Evolutionary conservation across 2,797 vertebrate genomes (phyloP).

Genomic region (Diceros bicornis): DNA sequence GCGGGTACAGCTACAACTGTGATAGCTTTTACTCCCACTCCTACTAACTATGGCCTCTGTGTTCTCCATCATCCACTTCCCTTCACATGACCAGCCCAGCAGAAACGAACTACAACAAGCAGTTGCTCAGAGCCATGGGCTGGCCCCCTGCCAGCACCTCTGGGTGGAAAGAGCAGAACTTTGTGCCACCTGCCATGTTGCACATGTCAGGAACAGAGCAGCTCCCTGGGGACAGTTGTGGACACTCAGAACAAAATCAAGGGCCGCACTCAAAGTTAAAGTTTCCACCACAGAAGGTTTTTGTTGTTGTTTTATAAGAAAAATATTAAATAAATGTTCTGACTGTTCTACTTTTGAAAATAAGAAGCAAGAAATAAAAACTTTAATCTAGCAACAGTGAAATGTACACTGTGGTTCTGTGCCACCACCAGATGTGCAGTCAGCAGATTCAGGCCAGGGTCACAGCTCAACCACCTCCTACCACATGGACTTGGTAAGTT

Average conservation of each 20-base stretch:
- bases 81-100: not conserved
- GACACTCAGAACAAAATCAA: not conserved
- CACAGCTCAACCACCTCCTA: not conserved
- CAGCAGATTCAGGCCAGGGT: not conserved
- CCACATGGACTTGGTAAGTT: not conserved
- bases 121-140: not conserved
- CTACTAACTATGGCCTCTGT: not conserved
- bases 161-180: not conserved
- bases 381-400: not conserved
- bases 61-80: not conserved
- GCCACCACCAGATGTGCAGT: not conserved
- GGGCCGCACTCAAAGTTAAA: not conserved
- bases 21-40: not conserved
- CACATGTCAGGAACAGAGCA: not conserved
- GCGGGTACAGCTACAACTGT: not conserved
- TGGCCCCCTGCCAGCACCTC: not conserved
- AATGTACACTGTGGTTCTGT: not conserved
- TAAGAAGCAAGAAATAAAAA: conserved; percentile 21
- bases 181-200: rapidly evolving
- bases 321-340: not conserved
- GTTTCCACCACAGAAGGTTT: not conserved
- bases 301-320: not conserved
- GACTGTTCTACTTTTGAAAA: not conserved
- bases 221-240: not conserved
- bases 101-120: not conserved